Conservation (phyloP, 2,113 vertebrate genomes). For the Nibea albiflora region DNA sequence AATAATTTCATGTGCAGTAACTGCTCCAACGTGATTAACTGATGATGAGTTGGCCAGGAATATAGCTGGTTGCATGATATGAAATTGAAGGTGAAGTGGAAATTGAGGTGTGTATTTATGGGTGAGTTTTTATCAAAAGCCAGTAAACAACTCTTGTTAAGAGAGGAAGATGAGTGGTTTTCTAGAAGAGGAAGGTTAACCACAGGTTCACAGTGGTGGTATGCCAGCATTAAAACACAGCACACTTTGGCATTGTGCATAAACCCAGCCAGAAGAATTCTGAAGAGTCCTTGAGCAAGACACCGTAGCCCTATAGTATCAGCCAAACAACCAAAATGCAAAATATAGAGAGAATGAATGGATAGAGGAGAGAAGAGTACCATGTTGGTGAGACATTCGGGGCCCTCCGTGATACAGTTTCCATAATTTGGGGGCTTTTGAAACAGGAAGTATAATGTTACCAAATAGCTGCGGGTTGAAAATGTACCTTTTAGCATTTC, state of each 20-base stretch:
- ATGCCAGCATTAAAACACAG: constrained; percentile 7
- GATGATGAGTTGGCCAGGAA: constrained; percentile 48
- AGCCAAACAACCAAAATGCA: too few species aligned
- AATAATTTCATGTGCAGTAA: constrained; percentile 50
- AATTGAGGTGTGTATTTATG: constrained; percentile 40
- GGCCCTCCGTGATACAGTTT: neutral
- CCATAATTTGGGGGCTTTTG: neutral
- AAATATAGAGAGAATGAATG: too few species aligned
- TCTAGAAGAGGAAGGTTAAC: constrained; percentile 33
- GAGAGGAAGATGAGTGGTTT: constrained; percentile 41
- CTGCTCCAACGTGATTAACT: constrained; percentile 44
- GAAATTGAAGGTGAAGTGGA: constrained; percentile 57
- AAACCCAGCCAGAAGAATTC: neutral
- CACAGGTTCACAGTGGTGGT: neutral
- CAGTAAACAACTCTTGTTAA: constrained; percentile 49
- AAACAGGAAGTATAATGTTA: neutral
- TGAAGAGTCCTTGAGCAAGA: constrained; percentile 24
- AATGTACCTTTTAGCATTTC: neutral
- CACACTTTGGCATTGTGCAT: constrained; percentile 9
- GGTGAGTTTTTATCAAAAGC: constrained; percentile 39
- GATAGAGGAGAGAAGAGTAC: neutral
- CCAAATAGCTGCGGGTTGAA: too few species aligned
- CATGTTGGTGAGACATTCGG: too few species aligned
- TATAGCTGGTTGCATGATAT: constrained; percentile 25
- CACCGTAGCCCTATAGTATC: neutral